Base-by-base conservation (phyloP, 1,140 invertebrate genomes). In the Trichomalopsis sarcophagae region DNA sequence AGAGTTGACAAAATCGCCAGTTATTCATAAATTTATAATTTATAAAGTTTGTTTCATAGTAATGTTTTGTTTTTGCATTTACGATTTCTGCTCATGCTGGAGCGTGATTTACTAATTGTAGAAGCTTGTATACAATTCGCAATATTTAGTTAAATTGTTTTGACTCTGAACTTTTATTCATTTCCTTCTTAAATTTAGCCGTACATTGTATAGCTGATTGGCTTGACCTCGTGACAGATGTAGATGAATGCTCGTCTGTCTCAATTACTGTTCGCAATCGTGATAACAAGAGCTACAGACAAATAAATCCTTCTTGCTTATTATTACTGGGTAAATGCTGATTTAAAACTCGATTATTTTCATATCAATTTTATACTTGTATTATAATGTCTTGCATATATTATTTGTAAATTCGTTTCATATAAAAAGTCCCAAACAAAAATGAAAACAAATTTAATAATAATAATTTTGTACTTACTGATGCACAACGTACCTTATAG, bases 181-280 rank as follows among this genome's bases (percentile, higher is more conserved):
- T 74, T 74, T 79, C 50, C 78, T 27, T 17, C 69, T 74, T 75
- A 44, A 74, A 84, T 84, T 84, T 55, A 21, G n/a, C 4, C 21
- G 47, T 23, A 85, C 73, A 76, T 27, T 85, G 78, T 50, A 47
- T 30, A 47, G n/a, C 17, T 36, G 33, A 81, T 76, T 85, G 78
- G 27, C 78, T 81, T 62, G 74, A 81, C 84, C 74, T 81, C 71
- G 68, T 5, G 13, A 33, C 75, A 81, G 76, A 76, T 81, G 75
- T 80, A 62, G 84, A 85, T 81, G 66, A 85, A 81, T 85, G 77
- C 71, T 33, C 14, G 55, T 36, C 30, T 78, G 47, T 75, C 55
- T 75, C 71, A 55, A 82, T 85, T 85, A 85, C 55, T 69, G 50
- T 66, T 85, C 17, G 78, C 73, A 85, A 81, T 85, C 50, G 50